Conservation (phyloP, 1,140 invertebrate species). For the Leptopilina clavipes region DNA sequence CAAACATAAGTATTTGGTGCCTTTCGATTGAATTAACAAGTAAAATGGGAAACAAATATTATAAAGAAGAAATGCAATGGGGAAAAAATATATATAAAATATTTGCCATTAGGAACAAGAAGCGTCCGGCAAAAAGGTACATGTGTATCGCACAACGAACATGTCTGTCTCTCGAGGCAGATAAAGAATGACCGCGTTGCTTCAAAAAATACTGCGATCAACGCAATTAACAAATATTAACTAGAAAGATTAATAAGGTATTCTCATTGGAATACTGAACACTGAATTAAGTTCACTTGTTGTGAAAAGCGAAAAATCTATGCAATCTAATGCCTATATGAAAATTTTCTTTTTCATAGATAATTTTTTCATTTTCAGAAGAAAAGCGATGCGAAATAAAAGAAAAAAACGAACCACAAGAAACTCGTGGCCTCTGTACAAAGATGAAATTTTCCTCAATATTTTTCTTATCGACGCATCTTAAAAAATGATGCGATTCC, state of each 20-base stretch:
- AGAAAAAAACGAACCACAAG: not conserved
- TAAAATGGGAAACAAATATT: not conserved
- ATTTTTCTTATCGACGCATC: not conserved
- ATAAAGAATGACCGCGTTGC: not conserved
- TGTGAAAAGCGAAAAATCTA: constrained; percentile 26
- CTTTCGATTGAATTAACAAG: not conserved
- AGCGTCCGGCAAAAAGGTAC: constrained; percentile 30
- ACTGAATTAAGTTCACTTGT: constrained; percentile 29
- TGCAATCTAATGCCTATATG: constrained; percentile 15
- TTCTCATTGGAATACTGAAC: constrained; percentile 23
- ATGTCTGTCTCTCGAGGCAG: not conserved
- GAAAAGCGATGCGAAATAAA: not conserved
- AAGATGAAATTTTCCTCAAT: not conserved
- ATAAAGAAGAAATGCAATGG: not conserved
- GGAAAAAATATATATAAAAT: constrained; percentile 7
- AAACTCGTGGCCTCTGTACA: constrained; percentile 29
- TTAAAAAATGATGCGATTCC: constrained; percentile 4
- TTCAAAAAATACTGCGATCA: constrained; percentile 29
- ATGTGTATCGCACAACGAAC: constrained; percentile 22
- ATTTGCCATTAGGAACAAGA: constrained; percentile 20
- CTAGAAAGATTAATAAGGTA: constrained; percentile 20
- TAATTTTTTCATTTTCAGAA: not conserved
- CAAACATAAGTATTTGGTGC: not conserved
- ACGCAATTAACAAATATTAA: constrained; percentile 11
- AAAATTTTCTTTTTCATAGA: not conserved